Evolutionary conservation across 2,888 invertebrate species (phyloP).

Genomic region (Leptinotarsa juncta): DNA sequence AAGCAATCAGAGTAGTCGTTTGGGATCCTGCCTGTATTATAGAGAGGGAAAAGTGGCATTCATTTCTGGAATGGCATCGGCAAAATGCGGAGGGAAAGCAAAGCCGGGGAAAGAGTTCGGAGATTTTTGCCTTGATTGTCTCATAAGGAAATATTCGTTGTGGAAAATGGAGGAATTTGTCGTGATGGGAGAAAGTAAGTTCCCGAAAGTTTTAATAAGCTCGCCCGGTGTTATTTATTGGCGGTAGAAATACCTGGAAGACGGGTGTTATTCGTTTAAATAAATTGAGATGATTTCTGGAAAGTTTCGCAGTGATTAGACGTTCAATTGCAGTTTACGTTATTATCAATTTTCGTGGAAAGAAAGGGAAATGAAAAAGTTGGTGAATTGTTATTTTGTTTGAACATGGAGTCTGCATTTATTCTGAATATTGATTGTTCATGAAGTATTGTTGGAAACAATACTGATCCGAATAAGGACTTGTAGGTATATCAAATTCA

Average conservation of each 20-base stretch:
- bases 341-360: not conserved
- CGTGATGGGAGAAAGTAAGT: not conserved
- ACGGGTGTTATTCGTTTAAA: conserved; percentile 2
- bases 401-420: not conserved
- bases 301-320: conserved; percentile 5
- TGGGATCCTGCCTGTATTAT: conserved; percentile 32
- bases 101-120: not conserved
- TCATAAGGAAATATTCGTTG: conserved; percentile 13
- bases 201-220: conserved; percentile 11
- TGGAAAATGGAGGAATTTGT: conserved; percentile 11
- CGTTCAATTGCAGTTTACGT: not conserved
- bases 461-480: no score
- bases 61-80: conserved; percentile 28
- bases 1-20: conserved; percentile 47
- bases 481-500: no score
- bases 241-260: conserved; percentile 5
- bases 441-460: no score
- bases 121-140: conserved; percentile 15
- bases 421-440: not conserved
- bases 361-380: not conserved
- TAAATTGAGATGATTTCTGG: conserved; percentile 9
- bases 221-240: conserved; percentile 13
- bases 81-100: conserved; percentile 7
- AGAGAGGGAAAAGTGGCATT: conserved; percentile 18
- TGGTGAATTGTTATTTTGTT: not conserved